Evolutionary conservation across 2,113 vertebrate species (phyloP), one percentile per base, ranked within the genome.

Genomic region (Mustela nigripes): DNA sequence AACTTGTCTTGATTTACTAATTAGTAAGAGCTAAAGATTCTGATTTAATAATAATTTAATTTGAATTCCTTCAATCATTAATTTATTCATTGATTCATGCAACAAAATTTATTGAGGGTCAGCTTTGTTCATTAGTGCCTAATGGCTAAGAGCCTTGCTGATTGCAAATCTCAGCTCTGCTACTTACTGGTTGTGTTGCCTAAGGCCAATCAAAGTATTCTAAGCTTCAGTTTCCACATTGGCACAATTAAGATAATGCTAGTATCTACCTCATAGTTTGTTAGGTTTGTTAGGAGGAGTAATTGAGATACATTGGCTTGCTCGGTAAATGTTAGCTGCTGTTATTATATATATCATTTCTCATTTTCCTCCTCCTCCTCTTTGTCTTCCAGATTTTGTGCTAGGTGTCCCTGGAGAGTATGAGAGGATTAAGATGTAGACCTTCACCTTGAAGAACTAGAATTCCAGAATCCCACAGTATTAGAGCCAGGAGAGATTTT

Each of bases 81-180:
- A 89, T 94, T 95, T 93, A 96, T 96, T 96, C 79, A 78, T 67
- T 91, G 48, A 97, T 96, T 98, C 71, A 86, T 93, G 50, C 69
- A 96, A 73, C 53, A 82, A 69, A 96, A 81, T 89, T 93, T 97
- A 94, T 74, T 95, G 42, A 81, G 85, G 48, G 18, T 84, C 80
- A 90, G 15, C 78, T 92, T 81, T 89, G n/a, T 94, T 95, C 83
- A 21, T 93, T 94, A 80, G 45, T 89, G 58, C 50, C 78, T 91
- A 65, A 60, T 76, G 42, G 45, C 67, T 81, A 62, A 80, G 65
- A 79, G 39, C 33, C 87, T 91, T 83, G n/a, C 33, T 39, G 31
- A 42, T 28, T 95, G 14, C 58, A 89, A 22, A 84, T 84, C 50
- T 93, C 83, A 92, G 60, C 16, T 71, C 11, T 93, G 14, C 19